Evolutionary conservation across 2,797 vertebrate genomes (phyloP).

Genomic region (Florisuga fusca): DNA sequence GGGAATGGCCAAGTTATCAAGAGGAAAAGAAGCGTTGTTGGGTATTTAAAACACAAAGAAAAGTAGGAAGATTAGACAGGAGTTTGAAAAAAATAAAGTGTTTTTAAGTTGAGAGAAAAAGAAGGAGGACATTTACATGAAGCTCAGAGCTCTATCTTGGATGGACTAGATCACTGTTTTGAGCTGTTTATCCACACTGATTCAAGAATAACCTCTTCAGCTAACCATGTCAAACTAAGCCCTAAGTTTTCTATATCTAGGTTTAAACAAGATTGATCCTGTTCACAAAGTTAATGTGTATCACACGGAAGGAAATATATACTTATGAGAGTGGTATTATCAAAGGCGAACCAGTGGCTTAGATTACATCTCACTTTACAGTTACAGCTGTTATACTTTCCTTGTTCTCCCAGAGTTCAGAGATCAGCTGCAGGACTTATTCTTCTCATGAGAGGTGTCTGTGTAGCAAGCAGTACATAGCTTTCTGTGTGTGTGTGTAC

Average conservation of each 20-base stretch:
- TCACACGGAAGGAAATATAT: not conserved
- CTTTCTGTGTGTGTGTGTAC: not conserved
- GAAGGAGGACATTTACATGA: not conserved
- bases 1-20: not conserved
- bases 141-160: not conserved
- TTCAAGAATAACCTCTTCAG: not conserved
- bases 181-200: not conserved
- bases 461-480: not conserved
- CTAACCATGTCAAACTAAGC: not conserved
- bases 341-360: not conserved
- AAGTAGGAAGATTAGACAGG: not conserved
- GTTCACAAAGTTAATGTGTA: not conserved
- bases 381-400: not conserved
- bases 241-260: not conserved
- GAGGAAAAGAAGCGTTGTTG: not conserved
- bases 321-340: not conserved
- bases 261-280: not conserved
- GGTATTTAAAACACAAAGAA: not conserved
- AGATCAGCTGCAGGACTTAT: not conserved
- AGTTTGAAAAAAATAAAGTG: accelerated
- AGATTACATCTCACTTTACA: not conserved
- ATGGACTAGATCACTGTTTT: not conserved
- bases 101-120: not conserved
- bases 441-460: not conserved
- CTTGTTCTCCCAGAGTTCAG: not conserved